Evolutionary conservation across 1,140 invertebrate species (phyloP).

Genomic region (Hypothenemus hampei): DNA sequence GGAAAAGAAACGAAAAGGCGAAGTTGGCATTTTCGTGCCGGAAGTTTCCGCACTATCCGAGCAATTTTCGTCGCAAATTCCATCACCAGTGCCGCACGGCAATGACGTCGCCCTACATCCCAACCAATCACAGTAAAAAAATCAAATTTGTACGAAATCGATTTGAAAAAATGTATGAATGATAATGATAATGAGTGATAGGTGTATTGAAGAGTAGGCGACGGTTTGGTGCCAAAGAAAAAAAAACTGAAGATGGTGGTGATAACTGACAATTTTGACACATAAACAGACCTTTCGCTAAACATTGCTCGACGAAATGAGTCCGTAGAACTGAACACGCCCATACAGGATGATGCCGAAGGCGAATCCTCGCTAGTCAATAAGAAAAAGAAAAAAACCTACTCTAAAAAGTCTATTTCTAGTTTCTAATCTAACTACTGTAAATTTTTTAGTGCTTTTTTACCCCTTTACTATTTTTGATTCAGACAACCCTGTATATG

Average conservation of each 20-base stretch:
- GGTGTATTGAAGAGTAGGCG: too few relatives aligned
- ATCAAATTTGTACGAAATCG: background rate
- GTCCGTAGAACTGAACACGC: slow-evolving; percentile 23
- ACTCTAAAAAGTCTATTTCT: too few relatives aligned
- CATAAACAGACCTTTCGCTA: slow-evolving; percentile 22
- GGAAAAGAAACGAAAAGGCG: slow-evolving; percentile 30
- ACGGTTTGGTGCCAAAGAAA: too few relatives aligned
- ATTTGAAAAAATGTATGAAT: background rate
- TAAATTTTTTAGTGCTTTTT: too few relatives aligned
- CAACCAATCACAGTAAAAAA: slow-evolving; percentile 6
- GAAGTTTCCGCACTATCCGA: slow-evolving; percentile 34
- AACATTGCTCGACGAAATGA: slow-evolving; percentile 8
- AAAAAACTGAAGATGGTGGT: background rate
- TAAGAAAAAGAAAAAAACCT: slow-evolving; percentile 26
- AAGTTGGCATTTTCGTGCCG: slow-evolving; percentile 35
- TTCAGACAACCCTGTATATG: too few relatives aligned
- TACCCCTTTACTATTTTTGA: too few relatives aligned
- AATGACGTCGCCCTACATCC: slow-evolving; percentile 31
- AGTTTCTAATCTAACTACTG: too few relatives aligned
- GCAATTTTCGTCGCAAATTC: slow-evolving; percentile 30
- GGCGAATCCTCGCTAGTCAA: slow-evolving; percentile 25
- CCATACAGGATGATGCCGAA: slow-evolving; percentile 21
- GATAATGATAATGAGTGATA: slow-evolving; percentile 2
- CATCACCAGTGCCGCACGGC: slow-evolving; percentile 25
- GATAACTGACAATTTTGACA: background rate